Evolutionary conservation across 1,140 invertebrate genomes (phyloP).

Genomic region (Drosophila ananassae): DNA sequence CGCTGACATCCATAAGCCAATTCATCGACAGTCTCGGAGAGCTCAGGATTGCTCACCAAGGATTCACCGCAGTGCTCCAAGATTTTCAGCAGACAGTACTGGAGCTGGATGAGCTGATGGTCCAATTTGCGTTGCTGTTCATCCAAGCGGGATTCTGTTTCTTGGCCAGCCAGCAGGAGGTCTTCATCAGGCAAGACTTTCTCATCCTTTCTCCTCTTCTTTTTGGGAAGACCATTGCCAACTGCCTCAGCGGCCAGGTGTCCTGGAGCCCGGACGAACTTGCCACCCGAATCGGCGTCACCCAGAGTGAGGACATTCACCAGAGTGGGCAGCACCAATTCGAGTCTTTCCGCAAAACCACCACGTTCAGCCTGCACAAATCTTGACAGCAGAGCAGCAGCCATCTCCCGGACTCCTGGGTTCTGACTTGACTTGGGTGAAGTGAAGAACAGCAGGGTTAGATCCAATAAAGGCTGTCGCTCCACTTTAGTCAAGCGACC

Average conservation of each 20-base stretch:
- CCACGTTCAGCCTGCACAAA: conserved; percentile 90
- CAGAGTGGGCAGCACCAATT: conserved; percentile 86
- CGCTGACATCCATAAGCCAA: conserved; percentile 90
- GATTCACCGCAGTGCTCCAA: conserved; percentile 84
- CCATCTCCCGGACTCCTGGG: conserved; percentile 86
- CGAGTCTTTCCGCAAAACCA: conserved; percentile 87
- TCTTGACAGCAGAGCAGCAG: conserved; percentile 87
- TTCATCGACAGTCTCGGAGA: conserved; percentile 85
- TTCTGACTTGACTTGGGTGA: conserved; percentile 86
- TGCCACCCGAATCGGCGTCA: conserved; percentile 45
- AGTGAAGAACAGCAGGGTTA: conserved; percentile 87
- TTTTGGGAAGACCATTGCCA: conserved; percentile 27
- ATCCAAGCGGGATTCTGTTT: conserved; percentile 70
- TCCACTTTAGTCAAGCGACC: conserved; percentile 85
- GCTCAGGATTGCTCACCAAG: conserved; percentile 83
- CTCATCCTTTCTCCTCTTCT: conserved; percentile 41
- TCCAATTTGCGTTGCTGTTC: conserved; percentile 85
- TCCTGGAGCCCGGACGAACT: conserved; percentile 71
- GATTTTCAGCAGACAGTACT: conserved; percentile 85
- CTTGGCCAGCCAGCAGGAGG: conserved; percentile 15
- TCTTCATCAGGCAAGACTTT: conserved; percentile 17
- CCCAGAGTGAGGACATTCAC: conserved; percentile 83
- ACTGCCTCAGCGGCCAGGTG: conserved; percentile 33
- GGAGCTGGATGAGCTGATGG: conserved; percentile 86
- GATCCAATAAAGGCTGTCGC: conserved; percentile 87